These are phyloP conservation scores for Sitobion miscanthi DNA, from an alignment of 1,140 invertebrate genomes.

Conservation along the genomic window DNA sequence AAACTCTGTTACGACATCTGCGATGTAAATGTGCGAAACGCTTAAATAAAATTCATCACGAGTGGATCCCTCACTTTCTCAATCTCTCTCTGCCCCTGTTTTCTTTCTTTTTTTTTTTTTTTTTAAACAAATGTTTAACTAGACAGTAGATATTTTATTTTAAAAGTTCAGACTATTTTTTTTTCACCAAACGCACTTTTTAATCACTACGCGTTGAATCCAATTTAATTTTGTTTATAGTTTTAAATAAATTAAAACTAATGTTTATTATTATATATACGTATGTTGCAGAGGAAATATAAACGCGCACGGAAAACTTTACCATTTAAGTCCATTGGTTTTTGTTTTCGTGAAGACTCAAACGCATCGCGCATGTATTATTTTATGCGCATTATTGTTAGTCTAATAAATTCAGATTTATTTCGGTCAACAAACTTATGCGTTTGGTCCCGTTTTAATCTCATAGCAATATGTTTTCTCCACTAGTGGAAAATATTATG, in stretches of 20 bases:
- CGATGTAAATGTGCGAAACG: neutral
- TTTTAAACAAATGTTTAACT: neutral
- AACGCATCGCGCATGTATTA: neutral
- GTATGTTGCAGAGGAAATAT: neutral
- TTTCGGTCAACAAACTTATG: neutral
- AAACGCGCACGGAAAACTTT: neutral
- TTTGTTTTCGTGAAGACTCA: neutral
- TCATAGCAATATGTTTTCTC: neutral
- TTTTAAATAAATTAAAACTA: slow-evolving; percentile 11
- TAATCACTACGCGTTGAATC: neutral
- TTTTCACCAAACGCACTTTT: neutral
- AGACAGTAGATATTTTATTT: slow-evolving; percentile 11
- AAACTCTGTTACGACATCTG: neutral
- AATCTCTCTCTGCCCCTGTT: neutral
- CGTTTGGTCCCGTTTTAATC: neutral
- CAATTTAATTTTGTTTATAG: slow-evolving; percentile 12
- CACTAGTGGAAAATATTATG: neutral
- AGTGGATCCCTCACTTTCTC: neutral
- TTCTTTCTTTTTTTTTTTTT: neutral
- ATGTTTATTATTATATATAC: neutral
- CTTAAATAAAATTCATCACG: neutral
- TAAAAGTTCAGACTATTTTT: neutral
- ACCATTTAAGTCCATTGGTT: neutral
- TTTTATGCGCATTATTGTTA: neutral
- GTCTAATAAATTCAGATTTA: neutral